A percentile compares a stretch with the other conserved stretches of the same genome.
These are phyloP conservation scores for Cebus imitator DNA, from an alignment of 2,113 vertebrate species.

Conservation along the genomic window DNA sequence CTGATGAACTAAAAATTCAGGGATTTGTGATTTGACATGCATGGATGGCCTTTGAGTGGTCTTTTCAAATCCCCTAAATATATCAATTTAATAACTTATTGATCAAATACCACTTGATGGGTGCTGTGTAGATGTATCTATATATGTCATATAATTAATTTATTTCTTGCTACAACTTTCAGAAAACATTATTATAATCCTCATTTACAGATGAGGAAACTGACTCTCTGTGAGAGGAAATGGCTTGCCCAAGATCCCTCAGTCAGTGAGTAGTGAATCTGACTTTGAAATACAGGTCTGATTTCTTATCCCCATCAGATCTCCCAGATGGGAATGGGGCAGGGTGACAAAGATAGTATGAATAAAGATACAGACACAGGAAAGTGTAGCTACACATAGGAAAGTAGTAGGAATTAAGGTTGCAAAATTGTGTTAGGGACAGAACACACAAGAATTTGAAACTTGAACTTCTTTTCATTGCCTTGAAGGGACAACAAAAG, in stretches of 20 bases:
- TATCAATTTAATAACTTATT: constrained; percentile 22
- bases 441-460: constrained; percentile 21
- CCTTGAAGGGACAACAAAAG: background rate
- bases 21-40: constrained; percentile 21
- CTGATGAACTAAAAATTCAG: constrained; percentile 17
- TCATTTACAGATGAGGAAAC: background rate
- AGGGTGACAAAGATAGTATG: background rate
- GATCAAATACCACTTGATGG: background rate
- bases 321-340: background rate
- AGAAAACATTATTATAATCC: background rate
- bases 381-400: background rate
- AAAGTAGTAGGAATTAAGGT: constrained; percentile 26
- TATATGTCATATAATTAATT: background rate
- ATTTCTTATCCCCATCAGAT: background rate
- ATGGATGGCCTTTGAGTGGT: background rate
- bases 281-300: background rate
- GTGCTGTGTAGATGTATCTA: background rate
- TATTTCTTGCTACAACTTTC: background rate
- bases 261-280: background rate
- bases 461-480: constrained; percentile 30
- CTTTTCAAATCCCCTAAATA: background rate
- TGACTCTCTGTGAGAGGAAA: constrained; percentile 6
- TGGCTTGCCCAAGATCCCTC: background rate
- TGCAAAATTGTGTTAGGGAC: background rate
- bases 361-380: background rate